Conservation (phyloP, 2,888 invertebrate species). For the Ectemnius continuus region DNA sequence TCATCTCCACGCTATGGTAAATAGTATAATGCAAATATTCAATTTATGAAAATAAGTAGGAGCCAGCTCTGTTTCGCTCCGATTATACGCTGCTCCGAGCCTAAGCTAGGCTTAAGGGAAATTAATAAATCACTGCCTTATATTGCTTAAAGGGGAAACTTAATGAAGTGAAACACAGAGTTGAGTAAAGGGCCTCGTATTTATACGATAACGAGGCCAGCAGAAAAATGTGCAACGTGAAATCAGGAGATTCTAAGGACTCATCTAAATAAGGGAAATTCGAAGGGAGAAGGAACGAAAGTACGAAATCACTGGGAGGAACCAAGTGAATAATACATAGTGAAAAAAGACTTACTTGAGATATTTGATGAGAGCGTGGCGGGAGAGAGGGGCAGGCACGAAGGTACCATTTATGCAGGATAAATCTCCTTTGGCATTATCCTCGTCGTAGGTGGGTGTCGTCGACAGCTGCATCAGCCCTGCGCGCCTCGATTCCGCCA, state of each 20-base stretch:
- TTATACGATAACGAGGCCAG: not conserved
- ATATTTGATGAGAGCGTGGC: conserved; percentile 76
- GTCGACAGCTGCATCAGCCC: not conserved
- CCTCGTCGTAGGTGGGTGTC: conserved; percentile 41
- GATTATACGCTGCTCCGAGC: not conserved
- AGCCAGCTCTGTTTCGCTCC: not conserved
- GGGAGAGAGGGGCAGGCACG: conserved; percentile 71
- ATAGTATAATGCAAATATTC: conserved; percentile 4
- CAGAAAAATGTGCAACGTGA: not conserved
- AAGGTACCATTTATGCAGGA: conserved; percentile 75
- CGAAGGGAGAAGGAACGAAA: conserved; percentile 6
- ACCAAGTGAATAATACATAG: conserved; percentile 66
- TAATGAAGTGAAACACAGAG: not conserved
- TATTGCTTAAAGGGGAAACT: not conserved
- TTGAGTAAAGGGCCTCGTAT: not conserved
- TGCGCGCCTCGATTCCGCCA: not conserved
- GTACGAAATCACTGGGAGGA: not conserved
- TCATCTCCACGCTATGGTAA: conserved; percentile 4
- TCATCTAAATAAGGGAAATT: conserved; percentile 25
- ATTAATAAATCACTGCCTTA: not conserved
- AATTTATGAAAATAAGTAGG: not conserved
- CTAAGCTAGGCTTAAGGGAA: not conserved
- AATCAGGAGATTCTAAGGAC: not conserved
- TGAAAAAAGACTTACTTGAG: conserved; percentile 71
- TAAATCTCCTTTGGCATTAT: conserved; percentile 67